Evolutionary conservation across 92 coral and sea anemone genomes (phyloP), one percentile per base, ranked within the genome.

Genomic region (Metridium senile): DNA sequence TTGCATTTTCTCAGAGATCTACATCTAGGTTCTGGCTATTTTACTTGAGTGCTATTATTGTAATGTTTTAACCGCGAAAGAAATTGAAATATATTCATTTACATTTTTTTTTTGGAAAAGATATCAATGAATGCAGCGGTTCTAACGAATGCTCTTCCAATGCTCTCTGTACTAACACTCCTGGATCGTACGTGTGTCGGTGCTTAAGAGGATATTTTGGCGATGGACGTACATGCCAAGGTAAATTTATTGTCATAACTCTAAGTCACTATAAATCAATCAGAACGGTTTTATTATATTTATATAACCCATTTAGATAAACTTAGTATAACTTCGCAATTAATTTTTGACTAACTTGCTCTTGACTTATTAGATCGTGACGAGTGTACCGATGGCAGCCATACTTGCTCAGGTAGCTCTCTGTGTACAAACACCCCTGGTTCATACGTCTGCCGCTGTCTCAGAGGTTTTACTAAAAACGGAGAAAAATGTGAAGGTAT

Each of bases 101-200:
- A 39, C 49, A 4, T 39, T 39, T 39, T 39, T 4, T 13, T 39
- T n/a, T n/a, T n/a, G n/a, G 49, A 4, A n/a, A 33, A 86, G 90
- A 86, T 34, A 13, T 86, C 34, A 58, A 86, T 65, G 90, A 86
- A 33, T 86, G 90, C 25, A 20, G 23, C 46, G 81, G 82, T 10
- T 74, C 76, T 9, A 72, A 65, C 26, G 61, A 63, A 33, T 93
- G 98, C 74, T 68, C 83, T 49, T 52, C 11, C 4, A 85, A 85
- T 54, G 82, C 97, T n/a, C 32, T 70, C 16, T 91, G 97, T 46
- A 68, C 32, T 66, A 84, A 90, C 78, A 78, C 78, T 21, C 54
- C 68, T n/a, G 91, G 91, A 11, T 79, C 89, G 21, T 90, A 58
- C 77, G 75, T 66, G 26, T 90, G 95, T 63, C 66, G 68, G 9